Conservation (phyloP, 2,888 invertebrate genomes). For the Drosophila bunnanda region DNA sequence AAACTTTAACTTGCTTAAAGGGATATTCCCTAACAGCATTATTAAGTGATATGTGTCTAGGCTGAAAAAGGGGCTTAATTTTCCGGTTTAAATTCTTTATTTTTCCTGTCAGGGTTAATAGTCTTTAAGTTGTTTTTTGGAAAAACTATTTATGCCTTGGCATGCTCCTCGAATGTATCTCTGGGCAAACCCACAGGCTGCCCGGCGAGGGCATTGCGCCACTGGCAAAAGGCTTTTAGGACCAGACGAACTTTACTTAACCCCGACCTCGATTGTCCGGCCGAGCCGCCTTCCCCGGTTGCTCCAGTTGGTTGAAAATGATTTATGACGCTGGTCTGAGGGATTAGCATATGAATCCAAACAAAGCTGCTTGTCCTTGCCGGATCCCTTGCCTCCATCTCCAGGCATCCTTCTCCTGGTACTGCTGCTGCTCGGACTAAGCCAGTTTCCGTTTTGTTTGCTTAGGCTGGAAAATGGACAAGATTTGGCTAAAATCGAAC, state of each 20-base stretch:
- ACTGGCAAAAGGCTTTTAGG: slow-evolving; percentile 63
- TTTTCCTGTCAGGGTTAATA: neutral
- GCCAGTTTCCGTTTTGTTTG: slow-evolving; percentile 52
- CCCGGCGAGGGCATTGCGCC: slow-evolving; percentile 31
- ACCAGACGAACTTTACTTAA: slow-evolving; percentile 48
- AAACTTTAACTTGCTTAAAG: neutral
- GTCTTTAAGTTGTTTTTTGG: slow-evolving; percentile 4
- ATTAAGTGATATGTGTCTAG: neutral
- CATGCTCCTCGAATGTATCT: neutral
- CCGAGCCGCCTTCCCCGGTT: slow-evolving; percentile 10
- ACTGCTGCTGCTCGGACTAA: slow-evolving; percentile 22
- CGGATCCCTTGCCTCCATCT: neutral
- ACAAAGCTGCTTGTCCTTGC: slow-evolving; percentile 71
- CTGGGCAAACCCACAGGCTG: neutral
- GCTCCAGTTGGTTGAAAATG: slow-evolving; percentile 52
- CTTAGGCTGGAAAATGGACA: slow-evolving; percentile 48
- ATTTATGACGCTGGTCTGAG: slow-evolving; percentile 69
- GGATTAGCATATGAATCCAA: slow-evolving; percentile 78
- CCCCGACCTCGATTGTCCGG: slow-evolving; percentile 32
- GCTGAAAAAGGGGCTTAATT: neutral
- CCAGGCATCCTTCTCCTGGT: neutral
- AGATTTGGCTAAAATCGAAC: slow-evolving; percentile 70
- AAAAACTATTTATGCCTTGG: slow-evolving; percentile 11
- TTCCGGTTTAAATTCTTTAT: slow-evolving; percentile 2
- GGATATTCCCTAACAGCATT: neutral